phyloP scores from a whole-genome alignment of 2,113 vertebrate species.

The Delphinapterus leucas region DNA sequence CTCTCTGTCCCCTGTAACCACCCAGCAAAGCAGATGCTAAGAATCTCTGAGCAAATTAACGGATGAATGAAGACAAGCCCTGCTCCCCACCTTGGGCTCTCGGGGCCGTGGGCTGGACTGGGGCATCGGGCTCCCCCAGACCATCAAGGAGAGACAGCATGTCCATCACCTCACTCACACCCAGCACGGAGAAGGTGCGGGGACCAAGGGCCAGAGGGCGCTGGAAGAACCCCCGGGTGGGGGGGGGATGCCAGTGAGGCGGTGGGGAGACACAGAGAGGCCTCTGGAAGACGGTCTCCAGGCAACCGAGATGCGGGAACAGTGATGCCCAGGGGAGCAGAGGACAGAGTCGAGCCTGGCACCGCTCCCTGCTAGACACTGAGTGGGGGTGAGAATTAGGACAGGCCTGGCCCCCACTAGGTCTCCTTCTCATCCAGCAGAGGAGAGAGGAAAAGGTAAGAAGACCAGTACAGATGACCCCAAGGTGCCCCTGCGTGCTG shows the following conservation, averaged over 20 bases:
- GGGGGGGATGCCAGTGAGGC: background rate
- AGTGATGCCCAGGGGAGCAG: background rate
- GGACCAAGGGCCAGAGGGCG: background rate
- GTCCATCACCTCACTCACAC: background rate
- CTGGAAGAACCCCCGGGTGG: background rate
- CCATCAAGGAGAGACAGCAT: background rate
- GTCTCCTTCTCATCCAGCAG: background rate
- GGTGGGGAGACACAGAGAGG: background rate
- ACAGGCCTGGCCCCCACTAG: background rate
- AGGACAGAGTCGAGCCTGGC: background rate
- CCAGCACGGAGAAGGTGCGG: accelerated
- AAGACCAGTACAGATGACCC: too few relatives aligned
- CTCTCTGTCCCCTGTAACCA: background rate
- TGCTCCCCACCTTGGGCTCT: background rate
- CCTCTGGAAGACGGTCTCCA: background rate
- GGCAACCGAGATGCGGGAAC: background rate
- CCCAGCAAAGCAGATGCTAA: background rate
- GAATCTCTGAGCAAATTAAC: background rate
- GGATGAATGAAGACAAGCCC: background rate
- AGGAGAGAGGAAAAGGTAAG: background rate
- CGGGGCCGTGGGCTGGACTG: accelerated
- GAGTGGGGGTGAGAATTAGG: too few relatives aligned
- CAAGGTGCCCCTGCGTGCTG: accelerated
- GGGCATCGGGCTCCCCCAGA: background rate
- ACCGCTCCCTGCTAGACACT: accelerated